Evolutionary conservation across 2,797 vertebrate genomes (phyloP).

Genomic region (Scolopax bukidnonensis): DNA sequence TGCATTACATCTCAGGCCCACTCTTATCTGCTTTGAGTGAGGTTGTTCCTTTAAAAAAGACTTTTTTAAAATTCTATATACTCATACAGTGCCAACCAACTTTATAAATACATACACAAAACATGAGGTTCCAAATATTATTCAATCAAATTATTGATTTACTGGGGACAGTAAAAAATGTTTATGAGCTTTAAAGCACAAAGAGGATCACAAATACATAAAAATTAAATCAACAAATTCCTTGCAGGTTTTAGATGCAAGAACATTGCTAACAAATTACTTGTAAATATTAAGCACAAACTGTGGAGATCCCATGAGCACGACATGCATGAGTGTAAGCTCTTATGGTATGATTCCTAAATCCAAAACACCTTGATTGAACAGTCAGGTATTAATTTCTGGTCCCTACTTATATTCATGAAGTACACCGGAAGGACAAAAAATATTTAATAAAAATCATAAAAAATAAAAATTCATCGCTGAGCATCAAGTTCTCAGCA

Average conservation of each 20-base stretch:
- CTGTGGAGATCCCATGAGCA: neutral
- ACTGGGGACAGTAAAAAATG: neutral
- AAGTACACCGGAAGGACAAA: neutral
- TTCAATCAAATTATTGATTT: neutral
- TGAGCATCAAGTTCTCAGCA: neutral
- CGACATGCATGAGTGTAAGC: fast-evolving
- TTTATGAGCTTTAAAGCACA: neutral
- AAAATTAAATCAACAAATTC: neutral
- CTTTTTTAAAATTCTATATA: neutral
- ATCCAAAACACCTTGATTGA: neutral
- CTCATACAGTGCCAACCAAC: neutral
- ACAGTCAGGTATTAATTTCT: neutral
- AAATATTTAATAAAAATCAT: neutral
- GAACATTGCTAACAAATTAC: neutral
- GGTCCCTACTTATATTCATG: neutral
- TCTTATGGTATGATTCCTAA: fast-evolving
- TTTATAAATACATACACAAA: neutral
- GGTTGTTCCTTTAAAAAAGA: neutral
- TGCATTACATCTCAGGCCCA: neutral
- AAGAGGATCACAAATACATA: neutral
- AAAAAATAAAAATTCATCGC: neutral
- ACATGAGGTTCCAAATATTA: neutral
- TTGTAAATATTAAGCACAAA: neutral
- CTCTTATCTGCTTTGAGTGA: neutral
- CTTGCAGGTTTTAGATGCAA: neutral